Evolutionary conservation across 2,888 invertebrate genomes (phyloP).

Genomic region (Hemicrepidius hirtus): DNA sequence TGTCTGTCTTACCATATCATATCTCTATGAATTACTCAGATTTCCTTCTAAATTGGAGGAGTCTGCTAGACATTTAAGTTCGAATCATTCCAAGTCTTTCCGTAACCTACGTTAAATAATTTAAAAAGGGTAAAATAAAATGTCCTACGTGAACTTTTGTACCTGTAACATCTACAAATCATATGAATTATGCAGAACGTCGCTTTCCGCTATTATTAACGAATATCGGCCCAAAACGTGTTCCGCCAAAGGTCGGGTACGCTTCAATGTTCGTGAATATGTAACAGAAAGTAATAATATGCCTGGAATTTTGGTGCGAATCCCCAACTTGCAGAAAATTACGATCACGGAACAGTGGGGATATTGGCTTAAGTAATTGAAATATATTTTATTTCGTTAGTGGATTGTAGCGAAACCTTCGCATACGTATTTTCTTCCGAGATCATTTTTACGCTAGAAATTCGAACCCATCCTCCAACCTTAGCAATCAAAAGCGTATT

Average conservation of each 20-base stretch:
- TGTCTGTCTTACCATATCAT: too few species aligned
- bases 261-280: conserved; percentile 19
- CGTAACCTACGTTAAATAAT: conserved; percentile 3
- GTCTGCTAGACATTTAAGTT: too few species aligned
- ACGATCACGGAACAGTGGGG: not conserved
- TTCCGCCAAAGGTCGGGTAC: conserved; percentile 23
- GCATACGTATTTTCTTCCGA: too few species aligned
- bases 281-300: conserved; percentile 26
- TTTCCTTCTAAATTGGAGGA: too few species aligned
- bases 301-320: conserved; percentile 20
- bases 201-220: conserved; percentile 27
- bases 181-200: conserved; percentile 28
- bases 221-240: conserved; percentile 26
- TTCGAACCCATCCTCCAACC: too few species aligned
- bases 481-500: too few species aligned
- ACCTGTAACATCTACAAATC: conserved; percentile 18
- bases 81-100: not conserved
- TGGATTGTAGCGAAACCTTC: not conserved
- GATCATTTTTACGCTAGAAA: too few species aligned
- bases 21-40: too few species aligned
- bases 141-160: conserved; percentile 12
- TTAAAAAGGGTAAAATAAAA: conserved; percentile 15
- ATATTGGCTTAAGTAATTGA: conserved; percentile 18
- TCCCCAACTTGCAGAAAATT: conserved; percentile 15
- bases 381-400: not conserved